These are phyloP conservation scores for Sylvietta virens DNA, from an alignment of 2,113 vertebrate species.

Conservation along the genomic window DNA sequence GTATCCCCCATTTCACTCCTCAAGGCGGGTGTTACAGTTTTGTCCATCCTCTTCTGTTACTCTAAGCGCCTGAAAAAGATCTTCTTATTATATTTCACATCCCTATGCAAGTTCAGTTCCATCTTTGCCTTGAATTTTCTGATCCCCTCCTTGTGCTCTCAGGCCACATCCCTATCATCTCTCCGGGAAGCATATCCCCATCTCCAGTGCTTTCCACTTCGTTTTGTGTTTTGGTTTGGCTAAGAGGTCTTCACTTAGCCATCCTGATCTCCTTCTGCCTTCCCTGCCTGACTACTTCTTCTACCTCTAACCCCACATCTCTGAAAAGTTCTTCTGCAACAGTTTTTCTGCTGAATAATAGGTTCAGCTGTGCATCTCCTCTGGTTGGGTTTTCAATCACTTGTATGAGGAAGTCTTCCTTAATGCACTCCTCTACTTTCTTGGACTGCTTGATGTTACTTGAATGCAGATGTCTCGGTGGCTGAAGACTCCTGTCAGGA, in stretches of 20 bases:
- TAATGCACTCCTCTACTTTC: background rate
- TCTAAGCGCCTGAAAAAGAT: background rate
- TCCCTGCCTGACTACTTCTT: background rate
- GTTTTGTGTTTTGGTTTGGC: background rate
- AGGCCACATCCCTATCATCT: background rate
- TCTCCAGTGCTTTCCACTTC: background rate
- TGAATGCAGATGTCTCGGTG: background rate
- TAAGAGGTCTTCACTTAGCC: background rate
- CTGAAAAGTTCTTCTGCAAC: background rate
- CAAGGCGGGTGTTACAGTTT: accelerated
- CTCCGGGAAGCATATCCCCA: background rate
- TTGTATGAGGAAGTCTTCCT: background rate
- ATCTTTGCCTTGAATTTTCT: background rate
- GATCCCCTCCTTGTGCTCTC: background rate
- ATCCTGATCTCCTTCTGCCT: background rate
- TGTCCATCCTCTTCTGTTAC: background rate
- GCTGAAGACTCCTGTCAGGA: background rate
- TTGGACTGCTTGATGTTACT: background rate
- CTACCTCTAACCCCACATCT: background rate
- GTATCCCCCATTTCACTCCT: background rate
- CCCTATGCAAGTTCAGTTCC: background rate
- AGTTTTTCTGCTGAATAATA: background rate
- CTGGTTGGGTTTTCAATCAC: background rate
- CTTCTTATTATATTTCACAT: background rate
- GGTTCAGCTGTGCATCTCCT: background rate